Conservation (phyloP, 2,888 invertebrate species). For the Dusona sp. region DNA sequence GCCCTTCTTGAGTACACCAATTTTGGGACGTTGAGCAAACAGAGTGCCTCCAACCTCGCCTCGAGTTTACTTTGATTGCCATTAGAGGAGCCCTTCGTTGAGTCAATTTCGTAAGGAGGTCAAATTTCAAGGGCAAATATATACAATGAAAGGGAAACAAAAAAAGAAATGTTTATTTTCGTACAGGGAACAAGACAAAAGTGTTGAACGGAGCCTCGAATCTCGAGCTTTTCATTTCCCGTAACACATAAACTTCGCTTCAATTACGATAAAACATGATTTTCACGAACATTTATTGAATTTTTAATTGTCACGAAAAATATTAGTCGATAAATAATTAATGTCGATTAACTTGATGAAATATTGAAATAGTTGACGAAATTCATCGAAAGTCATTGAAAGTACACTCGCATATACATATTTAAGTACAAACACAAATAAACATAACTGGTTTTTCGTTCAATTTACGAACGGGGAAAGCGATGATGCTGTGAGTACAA, state of each 20-base stretch:
- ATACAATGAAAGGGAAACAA: neutral
- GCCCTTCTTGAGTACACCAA: neutral
- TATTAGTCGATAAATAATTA: neutral
- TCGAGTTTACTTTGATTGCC: conserved; percentile 13
- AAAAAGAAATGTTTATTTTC: neutral
- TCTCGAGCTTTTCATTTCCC: neutral
- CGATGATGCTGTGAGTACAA: conserved; percentile 86
- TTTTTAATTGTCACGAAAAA: too few species aligned
- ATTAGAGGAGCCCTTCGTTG: conserved; percentile 8
- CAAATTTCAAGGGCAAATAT: neutral
- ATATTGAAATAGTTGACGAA: neutral
- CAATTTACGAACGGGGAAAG: conserved; percentile 5
- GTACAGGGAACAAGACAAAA: neutral
- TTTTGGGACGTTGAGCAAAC: conserved; percentile 4
- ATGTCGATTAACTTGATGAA: neutral
- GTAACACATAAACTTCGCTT: neutral
- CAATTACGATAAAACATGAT: neutral
- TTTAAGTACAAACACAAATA: neutral
- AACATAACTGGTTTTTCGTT: neutral
- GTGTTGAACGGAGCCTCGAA: neutral
- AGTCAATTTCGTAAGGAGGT: neutral
- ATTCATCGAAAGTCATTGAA: neutral
- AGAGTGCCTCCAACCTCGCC: conserved; percentile 1
- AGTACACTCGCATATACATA: neutral
- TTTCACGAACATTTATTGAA: too few species aligned